phyloP scores from a whole-genome alignment of 2,888 invertebrate genomes.

The Dendrolimus houi region DNA sequence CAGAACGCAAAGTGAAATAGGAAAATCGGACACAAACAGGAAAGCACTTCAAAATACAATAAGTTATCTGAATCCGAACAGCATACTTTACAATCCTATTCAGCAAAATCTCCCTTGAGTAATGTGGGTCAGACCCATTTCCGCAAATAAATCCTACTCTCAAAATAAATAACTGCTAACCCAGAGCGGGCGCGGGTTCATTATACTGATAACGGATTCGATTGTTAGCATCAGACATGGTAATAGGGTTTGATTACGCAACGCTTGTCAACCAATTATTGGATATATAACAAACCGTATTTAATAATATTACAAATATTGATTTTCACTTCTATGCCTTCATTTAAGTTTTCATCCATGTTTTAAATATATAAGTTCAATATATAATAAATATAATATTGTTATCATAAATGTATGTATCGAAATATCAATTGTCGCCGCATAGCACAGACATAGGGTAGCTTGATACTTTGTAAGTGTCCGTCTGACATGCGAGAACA shows the following conservation, averaged over 20 bases:
- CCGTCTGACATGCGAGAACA: no score
- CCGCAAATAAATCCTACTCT: slow-evolving; percentile 65
- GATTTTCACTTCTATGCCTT: not conserved
- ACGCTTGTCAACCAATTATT: not conserved
- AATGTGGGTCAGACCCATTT: slow-evolving; percentile 65
- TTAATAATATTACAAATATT: not conserved
- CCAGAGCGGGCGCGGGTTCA: slow-evolving; percentile 29
- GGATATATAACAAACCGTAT: not conserved
- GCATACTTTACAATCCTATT: slow-evolving; percentile 59
- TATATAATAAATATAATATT: no score
- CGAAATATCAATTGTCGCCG: no score
- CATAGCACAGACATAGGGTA: no score
- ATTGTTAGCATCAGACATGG: slow-evolving; percentile 37
- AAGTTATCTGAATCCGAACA: slow-evolving; percentile 52
- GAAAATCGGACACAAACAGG: slow-evolving; percentile 14
- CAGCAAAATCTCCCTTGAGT: slow-evolving; percentile 65
- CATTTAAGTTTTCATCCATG: not conserved
- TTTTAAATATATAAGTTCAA: no score
- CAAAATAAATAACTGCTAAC: slow-evolving; percentile 62
- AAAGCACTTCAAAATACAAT: slow-evolving; percentile 42
- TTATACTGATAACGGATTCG: slow-evolving; percentile 29
- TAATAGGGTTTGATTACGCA: slow-evolving; percentile 8
- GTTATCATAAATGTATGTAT: no score
- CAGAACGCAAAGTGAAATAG: not conserved
- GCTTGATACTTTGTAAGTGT: no score